Conservation (phyloP, 1,140 invertebrate species). For the Drosophila orena region DNA sequence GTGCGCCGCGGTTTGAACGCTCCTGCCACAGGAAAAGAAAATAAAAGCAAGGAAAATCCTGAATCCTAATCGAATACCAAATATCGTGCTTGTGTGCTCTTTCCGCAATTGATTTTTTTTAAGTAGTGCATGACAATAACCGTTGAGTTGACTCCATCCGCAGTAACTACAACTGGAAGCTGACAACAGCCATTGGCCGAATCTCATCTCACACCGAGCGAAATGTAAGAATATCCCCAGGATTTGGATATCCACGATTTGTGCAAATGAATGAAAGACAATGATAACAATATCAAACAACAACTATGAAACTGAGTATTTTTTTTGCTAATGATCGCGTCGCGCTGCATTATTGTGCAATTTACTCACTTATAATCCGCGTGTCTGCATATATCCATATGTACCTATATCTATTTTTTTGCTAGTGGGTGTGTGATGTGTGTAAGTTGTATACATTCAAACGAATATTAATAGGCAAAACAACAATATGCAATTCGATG, state of each 20-base stretch:
- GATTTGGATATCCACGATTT: slow-evolving; percentile 28
- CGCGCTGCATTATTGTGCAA: slow-evolving; percentile 79
- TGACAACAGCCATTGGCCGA: slow-evolving; percentile 24
- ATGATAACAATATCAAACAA: slow-evolving; percentile 37
- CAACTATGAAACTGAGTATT: slow-evolving; percentile 29
- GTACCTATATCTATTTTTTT: slow-evolving; percentile 23
- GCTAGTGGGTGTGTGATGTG: slow-evolving; percentile 41
- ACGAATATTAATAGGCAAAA: slow-evolving; percentile 65
- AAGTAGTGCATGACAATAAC: slow-evolving; percentile 52
- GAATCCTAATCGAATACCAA: slow-evolving; percentile 2
- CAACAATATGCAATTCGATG: slow-evolving; percentile 66
- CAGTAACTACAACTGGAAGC: slow-evolving; percentile 18
- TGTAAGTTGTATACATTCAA: slow-evolving; percentile 49
- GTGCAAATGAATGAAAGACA: slow-evolving; percentile 37
- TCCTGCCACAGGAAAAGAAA: slow-evolving; percentile 43
- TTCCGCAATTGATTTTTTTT: slow-evolving; percentile 75
- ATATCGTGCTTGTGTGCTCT: slow-evolving; percentile 63
- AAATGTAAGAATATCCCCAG: slow-evolving; percentile 35
- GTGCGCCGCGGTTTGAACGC: slow-evolving; percentile 42
- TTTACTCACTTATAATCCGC: slow-evolving; percentile 39
- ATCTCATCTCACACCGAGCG: slow-evolving; percentile 12
- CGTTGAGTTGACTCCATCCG: slow-evolving; percentile 5
- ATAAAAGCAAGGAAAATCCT: slow-evolving; percentile 4
- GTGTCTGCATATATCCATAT: slow-evolving; percentile 10
- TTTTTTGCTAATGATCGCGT: slow-evolving; percentile 52